Evolutionary conservation across 2,113 vertebrate genomes (phyloP).

Genomic region (Hiodon alosoides): DNA sequence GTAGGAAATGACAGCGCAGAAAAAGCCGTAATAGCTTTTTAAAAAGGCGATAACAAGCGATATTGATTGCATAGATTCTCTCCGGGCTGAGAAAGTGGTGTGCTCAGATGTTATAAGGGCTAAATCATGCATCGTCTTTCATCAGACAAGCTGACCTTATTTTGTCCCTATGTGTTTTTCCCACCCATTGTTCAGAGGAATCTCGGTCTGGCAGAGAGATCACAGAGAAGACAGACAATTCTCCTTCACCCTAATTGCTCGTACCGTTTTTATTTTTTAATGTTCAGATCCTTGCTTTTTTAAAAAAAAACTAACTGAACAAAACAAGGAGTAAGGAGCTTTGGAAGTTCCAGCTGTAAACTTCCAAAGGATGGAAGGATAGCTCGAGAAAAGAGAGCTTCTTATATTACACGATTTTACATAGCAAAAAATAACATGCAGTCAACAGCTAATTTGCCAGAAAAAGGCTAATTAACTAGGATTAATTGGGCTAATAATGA

Average conservation of each 20-base stretch:
- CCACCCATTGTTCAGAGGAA: conserved; percentile 23
- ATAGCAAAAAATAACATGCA: no score
- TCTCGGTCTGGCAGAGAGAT: conserved; percentile 5
- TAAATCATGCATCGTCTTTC: conserved; percentile 32
- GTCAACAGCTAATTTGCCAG: conserved; percentile 23
- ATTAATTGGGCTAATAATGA: neutral
- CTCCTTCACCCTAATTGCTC: conserved; percentile 14
- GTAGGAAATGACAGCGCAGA: no score
- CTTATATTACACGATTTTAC: no score
- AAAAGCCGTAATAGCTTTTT: no score
- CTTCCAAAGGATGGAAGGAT: no score
- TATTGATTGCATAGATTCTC: neutral
- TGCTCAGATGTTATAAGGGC: conserved; percentile 30
- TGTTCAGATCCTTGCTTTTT: no score
- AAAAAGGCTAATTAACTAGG: conserved; percentile 18
- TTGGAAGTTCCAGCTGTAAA: no score
- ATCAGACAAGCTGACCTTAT: conserved; percentile 30
- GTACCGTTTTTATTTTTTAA: conserved; percentile 3
- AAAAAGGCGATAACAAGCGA: no score
- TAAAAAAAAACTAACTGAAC: no score
- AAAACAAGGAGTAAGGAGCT: no score
- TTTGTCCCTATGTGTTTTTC: conserved; percentile 20
- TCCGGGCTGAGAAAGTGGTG: conserved; percentile 9
- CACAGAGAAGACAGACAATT: conserved; percentile 10
- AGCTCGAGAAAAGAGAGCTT: no score